These are phyloP conservation scores for Polia nebulosa DNA, from an alignment of 2,888 invertebrate genomes.

Conservation along the genomic window DNA sequence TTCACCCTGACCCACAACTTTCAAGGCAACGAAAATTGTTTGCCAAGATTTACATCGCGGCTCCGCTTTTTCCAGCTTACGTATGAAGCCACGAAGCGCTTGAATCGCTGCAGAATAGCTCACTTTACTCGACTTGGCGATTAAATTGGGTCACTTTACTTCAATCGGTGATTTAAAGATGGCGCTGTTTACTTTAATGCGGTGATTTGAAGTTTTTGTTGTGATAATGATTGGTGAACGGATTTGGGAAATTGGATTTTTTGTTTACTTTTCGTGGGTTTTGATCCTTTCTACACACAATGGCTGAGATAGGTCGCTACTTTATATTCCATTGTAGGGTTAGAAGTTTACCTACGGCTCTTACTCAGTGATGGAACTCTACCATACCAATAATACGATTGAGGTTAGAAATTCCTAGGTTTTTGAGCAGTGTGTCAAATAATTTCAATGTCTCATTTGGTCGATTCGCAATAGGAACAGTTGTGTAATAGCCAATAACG, in stretches of 20 bases:
- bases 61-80: conserved; percentile 57
- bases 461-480: conserved; percentile 9
- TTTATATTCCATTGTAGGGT: conserved; percentile 33
- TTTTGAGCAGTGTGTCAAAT: conserved; percentile 9
- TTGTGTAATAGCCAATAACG: conserved; percentile 30
- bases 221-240: conserved; percentile 21
- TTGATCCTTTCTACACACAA: conserved; percentile 12
- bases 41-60: conserved; percentile 67
- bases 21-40: conserved; percentile 78
- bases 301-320: neutral
- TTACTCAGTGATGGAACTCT: neutral
- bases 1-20: conserved; percentile 77
- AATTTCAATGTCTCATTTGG: conserved; percentile 6
- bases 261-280: conserved; percentile 4
- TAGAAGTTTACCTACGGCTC: neutral
- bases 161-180: conserved; percentile 52
- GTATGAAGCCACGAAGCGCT: conserved; percentile 49
- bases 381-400: conserved; percentile 23
- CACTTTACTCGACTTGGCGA: conserved; percentile 56
- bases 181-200: conserved; percentile 18
- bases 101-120: conserved; percentile 53
- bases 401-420: neutral
- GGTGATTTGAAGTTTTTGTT: conserved; percentile 35
- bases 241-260: conserved; percentile 30
- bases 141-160: conserved; percentile 63